Conservation (phyloP, 2,113 vertebrate genomes). For the Gopherus evgoodei region DNA sequence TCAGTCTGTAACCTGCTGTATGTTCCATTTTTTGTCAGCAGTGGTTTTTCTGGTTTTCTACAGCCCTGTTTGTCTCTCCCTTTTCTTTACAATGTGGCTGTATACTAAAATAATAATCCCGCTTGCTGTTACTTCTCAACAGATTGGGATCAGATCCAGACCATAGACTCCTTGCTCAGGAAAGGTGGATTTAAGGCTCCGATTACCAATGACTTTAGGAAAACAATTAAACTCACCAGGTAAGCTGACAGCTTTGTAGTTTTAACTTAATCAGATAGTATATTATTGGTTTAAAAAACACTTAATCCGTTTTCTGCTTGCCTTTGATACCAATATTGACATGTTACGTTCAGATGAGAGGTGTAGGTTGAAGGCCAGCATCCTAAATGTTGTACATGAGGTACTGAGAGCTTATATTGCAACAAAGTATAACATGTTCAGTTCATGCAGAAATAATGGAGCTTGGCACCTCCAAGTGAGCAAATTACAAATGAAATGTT, state of each 20-base stretch:
- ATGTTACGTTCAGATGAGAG: background rate
- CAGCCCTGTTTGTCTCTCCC: slow-evolving; percentile 8
- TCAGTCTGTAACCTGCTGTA: background rate
- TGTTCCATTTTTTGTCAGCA: background rate
- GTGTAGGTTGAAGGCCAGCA: background rate
- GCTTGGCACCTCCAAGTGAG: rapidly evolving
- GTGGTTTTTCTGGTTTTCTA: background rate
- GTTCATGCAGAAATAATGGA: background rate
- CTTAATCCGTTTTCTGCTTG: background rate
- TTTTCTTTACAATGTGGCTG: background rate
- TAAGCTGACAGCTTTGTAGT: slow-evolving; percentile 47
- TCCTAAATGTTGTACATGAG: background rate
- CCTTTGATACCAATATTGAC: background rate
- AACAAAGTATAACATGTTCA: background rate
- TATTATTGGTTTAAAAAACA: background rate
- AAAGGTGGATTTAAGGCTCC: slow-evolving; percentile 90
- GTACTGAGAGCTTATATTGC: background rate
- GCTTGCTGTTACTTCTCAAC: slow-evolving; percentile 52
- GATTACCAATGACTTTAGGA: slow-evolving; percentile 89
- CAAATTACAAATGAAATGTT: background rate
- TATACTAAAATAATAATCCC: background rate
- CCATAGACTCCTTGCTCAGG: slow-evolving; percentile 90
- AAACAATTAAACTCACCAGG: slow-evolving; percentile 90
- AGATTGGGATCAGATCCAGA: slow-evolving; percentile 92
- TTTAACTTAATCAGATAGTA: slow-evolving; percentile 29